Evolutionary conservation across 2,888 invertebrate species (phyloP), one percentile per base, ranked within the genome.

Genomic region (Brenthis ino): DNA sequence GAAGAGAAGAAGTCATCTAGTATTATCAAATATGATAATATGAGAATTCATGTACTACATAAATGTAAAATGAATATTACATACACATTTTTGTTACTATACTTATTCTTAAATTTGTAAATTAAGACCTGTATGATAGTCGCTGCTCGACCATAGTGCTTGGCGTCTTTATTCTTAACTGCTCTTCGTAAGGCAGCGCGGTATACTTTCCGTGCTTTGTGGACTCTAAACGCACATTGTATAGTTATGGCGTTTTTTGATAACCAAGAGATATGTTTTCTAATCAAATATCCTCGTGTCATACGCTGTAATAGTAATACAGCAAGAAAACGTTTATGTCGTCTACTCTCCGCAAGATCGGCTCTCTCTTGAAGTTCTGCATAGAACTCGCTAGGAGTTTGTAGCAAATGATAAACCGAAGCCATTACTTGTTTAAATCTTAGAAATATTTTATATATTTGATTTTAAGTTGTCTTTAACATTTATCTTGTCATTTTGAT

Each of bases 181-280:
- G 88, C 90, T 74, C 81, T 77, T 71, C 85, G 84, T 63, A 92
- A 76, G 8, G 87, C 89, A 0, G 75, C 79, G 68, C 87, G 80
- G 54, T 84, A 86, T 6, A 78, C 80, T 76, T 85, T 86, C 11
- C 86, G 79, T 12, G 91, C 90, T 72, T 69, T 71, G 53, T 90
- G 85, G 12, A 81, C 64, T 76, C 91, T 86, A 69, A 85, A 91
- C 0, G 90, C 90, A 57, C 88, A 87, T 73, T 93, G 93, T 74
- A 93, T 91, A 14, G 74, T 87, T 2, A 71, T 83, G 3, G 91
- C 91, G 64, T 91, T 88, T 58, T 80, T 75, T 6, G 87, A 80
- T 48, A 93, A 76, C 89, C 88, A 87, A 1, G 83, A 83, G 13
- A 93, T 71, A 69, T 92, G 86, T 69, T 87, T 89, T 57, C 89